phyloP scores from a whole-genome alignment of 2,888 invertebrate genomes.

The Acanthosepion pharaonis region DNA sequence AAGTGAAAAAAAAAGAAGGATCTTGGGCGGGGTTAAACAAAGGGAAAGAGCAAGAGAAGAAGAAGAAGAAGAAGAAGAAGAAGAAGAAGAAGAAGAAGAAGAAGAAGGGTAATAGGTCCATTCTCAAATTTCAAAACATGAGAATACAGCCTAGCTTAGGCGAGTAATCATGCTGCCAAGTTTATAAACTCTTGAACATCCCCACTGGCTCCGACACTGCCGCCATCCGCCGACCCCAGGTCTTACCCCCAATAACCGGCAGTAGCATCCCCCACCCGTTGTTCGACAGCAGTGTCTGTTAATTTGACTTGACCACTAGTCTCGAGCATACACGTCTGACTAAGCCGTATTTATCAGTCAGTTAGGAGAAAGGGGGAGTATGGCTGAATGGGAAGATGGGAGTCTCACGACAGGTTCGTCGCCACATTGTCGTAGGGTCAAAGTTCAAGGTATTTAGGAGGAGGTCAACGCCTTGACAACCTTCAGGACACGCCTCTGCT shows the following conservation, averaged over 20 bases:
- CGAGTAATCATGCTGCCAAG: not conserved
- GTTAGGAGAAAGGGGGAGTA: not conserved
- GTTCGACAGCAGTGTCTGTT: not conserved
- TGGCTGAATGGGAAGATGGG: not conserved
- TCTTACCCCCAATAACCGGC: not conserved
- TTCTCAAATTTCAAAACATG: not conserved
- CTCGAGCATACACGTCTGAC: conserved; percentile 1
- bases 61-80: no score
- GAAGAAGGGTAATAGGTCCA: not conserved
- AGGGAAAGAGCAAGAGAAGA: not conserved
- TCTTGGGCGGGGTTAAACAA: not conserved
- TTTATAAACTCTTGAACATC: not conserved
- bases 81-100: not conserved
- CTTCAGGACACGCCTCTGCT: not conserved
- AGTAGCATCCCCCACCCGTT: not conserved
- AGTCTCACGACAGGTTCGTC: not conserved
- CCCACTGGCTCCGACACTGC: not conserved
- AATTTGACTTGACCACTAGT: not conserved
- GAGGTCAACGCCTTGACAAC: not conserved
- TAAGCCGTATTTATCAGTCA: not conserved
- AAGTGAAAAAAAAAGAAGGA: not conserved
- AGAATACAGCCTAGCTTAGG: not conserved
- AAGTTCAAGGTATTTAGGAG: conserved; percentile 20
- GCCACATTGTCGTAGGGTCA: not conserved
- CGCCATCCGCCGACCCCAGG: not conserved